Conservation (phyloP, 2,888 invertebrate species). For the Eubasilissa splendida region DNA sequence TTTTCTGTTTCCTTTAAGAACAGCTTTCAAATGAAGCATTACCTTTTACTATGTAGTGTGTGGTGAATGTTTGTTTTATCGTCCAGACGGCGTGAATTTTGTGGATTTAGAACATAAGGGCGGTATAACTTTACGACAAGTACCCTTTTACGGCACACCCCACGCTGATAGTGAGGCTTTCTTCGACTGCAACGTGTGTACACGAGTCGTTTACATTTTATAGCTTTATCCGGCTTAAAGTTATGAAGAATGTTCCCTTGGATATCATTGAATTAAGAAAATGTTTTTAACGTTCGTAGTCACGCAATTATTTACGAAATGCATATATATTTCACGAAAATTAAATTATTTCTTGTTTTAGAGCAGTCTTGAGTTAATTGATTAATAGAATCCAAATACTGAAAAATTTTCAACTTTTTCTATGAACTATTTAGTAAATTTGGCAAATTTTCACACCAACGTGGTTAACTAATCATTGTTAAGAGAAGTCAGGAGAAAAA, state of each 20-base stretch:
- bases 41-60: conserved; percentile 4
- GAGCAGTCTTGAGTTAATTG: too few species aligned
- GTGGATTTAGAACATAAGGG: conserved; percentile 39
- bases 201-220: conserved; percentile 17
- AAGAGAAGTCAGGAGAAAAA: too few species aligned
- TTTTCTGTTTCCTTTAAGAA: conserved; percentile 22
- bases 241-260: background rate
- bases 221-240: conserved; percentile 25
- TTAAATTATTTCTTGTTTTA: too few species aligned
- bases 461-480: too few species aligned
- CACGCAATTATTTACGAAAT: too few species aligned
- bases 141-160: conserved; percentile 30
- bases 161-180: conserved; percentile 9
- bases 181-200: conserved; percentile 22
- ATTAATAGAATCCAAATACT: too few species aligned
- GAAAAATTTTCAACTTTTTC: too few species aligned
- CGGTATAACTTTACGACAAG: conserved; percentile 38
- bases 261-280: too few species aligned
- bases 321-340: too few species aligned
- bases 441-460: too few species aligned
- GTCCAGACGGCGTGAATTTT: conserved; percentile 25
- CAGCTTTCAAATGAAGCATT: conserved; percentile 17
- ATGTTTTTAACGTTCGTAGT: too few species aligned
- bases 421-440: too few species aligned
- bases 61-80: conserved; percentile 35